phyloP scores from a whole-genome alignment of 92 coral and sea anemone genomes.

The Desmophyllum pertusum region DNA sequence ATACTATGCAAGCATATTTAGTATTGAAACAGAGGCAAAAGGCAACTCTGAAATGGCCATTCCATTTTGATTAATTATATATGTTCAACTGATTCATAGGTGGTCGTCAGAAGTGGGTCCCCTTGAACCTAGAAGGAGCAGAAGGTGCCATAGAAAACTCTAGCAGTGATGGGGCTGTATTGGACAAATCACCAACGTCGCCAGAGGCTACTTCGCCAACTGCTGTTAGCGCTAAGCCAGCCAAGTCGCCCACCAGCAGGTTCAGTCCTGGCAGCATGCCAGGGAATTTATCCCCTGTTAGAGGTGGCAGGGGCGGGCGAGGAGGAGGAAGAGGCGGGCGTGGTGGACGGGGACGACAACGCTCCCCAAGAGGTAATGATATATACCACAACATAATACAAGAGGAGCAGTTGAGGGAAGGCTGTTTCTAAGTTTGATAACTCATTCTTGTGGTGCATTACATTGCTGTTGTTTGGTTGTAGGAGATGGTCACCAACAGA shows the following conservation, averaged over 20 bases:
- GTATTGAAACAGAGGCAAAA: too few species aligned
- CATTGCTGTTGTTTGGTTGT: neutral
- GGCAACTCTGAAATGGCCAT: too few species aligned
- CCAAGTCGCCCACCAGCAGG: conserved; percentile 84
- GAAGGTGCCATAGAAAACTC: conserved; percentile 62
- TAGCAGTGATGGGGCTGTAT: conserved; percentile 31
- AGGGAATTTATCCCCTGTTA: conserved; percentile 56
- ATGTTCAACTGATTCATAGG: conserved; percentile 31
- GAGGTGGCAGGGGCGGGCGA: conserved; percentile 90
- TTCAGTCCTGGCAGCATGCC: conserved; percentile 69
- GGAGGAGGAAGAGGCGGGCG: conserved; percentile 95
- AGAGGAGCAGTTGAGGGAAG: too few species aligned
- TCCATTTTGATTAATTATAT: neutral
- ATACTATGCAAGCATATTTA: too few species aligned
- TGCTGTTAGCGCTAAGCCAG: conserved; percentile 54
- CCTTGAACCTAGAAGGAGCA: conserved; percentile 79
- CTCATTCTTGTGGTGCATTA: neutral
- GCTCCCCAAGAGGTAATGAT: conserved; percentile 88
- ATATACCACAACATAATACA: too few species aligned
- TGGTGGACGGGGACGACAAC: conserved; percentile 89
- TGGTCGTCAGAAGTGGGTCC: conserved; percentile 96
- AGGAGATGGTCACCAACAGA: conserved; percentile 73
- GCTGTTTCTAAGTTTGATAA: too few species aligned
- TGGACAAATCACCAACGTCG: conserved; percentile 63
- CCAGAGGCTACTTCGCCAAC: conserved; percentile 72